Base-by-base conservation (phyloP, 2,888 invertebrate genomes). In the Tetranychus piercei region DNA sequence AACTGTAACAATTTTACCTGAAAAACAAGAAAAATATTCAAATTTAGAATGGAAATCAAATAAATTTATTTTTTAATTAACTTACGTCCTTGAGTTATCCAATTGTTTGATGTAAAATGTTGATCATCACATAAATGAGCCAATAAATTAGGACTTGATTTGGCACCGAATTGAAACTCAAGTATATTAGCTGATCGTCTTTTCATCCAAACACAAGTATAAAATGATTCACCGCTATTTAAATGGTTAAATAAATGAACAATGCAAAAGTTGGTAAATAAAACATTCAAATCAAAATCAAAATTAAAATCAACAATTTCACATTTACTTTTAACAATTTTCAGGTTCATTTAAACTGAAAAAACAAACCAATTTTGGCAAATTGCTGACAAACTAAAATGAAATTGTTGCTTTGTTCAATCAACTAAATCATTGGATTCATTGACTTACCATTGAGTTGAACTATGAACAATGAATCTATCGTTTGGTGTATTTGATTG, bases 31-130 rank as follows among this genome's bases (percentile, higher is more conserved):
- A 65, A 11, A 11, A 20, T 20, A 69, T 6, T 20, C 6, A 23
- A 11, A 18, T n/a, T 23, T 67, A 20, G 1, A 22, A 23, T 23
- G 67, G 0, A 67, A n/a, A 67, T n/a, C 9, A 9, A 22, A 4
- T 69, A 1, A 20, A 22, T 69, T 69, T 20, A 23, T 69, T 20
- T 23, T 1, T 5, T 22, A 23, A 7, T 71, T 20, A 34, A 85
- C 86, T 84, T 81, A 86, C 87, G 84, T 78, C 86, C 86, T 85
- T 87, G 87, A 1, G 87, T 87, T 79, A 86, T 84, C 87, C 87
- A 87, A 71, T 83, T 82, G 71, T 84, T 83, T 72, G 84, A 82
- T 73, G 84, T 82, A 78, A 87, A 85, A 80, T 86, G 79, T 11
- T 78, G 85, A 78, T 84, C 83, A 69, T 83, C 81, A 79, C 86